Conservation (phyloP, 1,140 invertebrate species). For the Maconellicoccus hirsutus region DNA sequence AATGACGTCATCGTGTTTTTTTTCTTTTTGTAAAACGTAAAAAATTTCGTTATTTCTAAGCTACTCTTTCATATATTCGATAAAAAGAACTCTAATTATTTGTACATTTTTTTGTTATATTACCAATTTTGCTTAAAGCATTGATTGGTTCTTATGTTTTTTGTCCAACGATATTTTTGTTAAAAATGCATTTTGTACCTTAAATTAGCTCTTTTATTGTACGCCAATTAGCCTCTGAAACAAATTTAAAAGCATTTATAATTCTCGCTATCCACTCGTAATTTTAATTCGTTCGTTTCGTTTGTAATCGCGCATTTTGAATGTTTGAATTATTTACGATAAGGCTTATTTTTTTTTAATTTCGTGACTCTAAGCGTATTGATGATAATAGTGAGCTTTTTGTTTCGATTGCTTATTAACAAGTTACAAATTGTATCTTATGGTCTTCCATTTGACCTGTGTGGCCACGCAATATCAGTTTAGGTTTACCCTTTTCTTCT, state of each 20-base stretch:
- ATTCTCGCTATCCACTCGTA: neutral
- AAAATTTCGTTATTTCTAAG: neutral
- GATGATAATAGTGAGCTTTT: neutral
- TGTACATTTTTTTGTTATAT: neutral
- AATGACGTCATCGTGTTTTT: neutral
- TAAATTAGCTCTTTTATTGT: neutral
- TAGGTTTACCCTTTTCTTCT: conserved; percentile 13
- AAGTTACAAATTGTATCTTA: neutral
- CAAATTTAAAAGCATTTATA: neutral
- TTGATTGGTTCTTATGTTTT: conserved; percentile 2
- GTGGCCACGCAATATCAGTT: neutral
- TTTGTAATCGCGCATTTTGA: neutral
- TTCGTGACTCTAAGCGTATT: neutral
- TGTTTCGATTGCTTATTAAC: neutral
- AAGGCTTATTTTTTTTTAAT: neutral
- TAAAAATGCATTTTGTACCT: neutral
- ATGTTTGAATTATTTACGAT: neutral
- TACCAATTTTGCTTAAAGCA: neutral
- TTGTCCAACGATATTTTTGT: neutral
- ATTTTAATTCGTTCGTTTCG: neutral
- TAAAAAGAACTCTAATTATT: neutral
- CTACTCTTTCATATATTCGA: neutral
- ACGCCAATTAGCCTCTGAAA: neutral
- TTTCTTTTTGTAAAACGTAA: neutral
- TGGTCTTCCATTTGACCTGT: neutral